phyloP scores from a whole-genome alignment of 2,888 invertebrate species.

The Eubasilissa splendida region DNA sequence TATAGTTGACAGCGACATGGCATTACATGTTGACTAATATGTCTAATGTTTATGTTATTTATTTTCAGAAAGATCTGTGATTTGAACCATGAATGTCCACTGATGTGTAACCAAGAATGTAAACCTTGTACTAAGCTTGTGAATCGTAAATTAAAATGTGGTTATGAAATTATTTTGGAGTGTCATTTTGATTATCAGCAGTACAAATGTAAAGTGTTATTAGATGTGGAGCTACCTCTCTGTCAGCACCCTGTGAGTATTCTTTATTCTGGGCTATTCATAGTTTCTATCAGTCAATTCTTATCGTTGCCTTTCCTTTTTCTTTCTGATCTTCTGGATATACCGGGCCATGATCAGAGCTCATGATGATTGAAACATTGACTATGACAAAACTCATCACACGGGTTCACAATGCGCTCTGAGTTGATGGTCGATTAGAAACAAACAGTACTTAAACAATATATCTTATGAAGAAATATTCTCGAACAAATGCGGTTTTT shows the following conservation, averaged over 20 bases:
- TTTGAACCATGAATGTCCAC: constrained; percentile 69
- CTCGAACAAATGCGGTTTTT: too few species aligned
- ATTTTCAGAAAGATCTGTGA: constrained; percentile 63
- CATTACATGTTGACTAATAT: not conserved
- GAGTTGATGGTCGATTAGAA: too few species aligned
- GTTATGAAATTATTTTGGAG: constrained; percentile 65
- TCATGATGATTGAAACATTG: too few species aligned
- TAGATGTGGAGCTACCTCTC: constrained; percentile 63
- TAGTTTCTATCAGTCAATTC: too few species aligned
- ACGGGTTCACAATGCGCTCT: too few species aligned
- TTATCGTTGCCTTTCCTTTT: too few species aligned
- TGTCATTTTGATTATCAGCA: constrained; percentile 69
- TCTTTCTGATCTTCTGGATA: not conserved
- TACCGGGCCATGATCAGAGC: too few species aligned
- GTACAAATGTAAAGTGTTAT: constrained; percentile 62
- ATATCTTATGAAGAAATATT: too few species aligned
- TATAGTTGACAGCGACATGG: too few species aligned
- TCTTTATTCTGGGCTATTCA: too few species aligned
- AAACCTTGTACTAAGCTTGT: constrained; percentile 67
- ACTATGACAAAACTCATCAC: not conserved
- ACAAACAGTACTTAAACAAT: too few species aligned
- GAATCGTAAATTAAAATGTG: constrained; percentile 67
- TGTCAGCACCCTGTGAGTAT: constrained; percentile 65
- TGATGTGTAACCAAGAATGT: constrained; percentile 69
- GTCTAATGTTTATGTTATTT: not conserved